Conservation (phyloP, 2,113 vertebrate genomes). For the Edolisoma coerulescens region DNA sequence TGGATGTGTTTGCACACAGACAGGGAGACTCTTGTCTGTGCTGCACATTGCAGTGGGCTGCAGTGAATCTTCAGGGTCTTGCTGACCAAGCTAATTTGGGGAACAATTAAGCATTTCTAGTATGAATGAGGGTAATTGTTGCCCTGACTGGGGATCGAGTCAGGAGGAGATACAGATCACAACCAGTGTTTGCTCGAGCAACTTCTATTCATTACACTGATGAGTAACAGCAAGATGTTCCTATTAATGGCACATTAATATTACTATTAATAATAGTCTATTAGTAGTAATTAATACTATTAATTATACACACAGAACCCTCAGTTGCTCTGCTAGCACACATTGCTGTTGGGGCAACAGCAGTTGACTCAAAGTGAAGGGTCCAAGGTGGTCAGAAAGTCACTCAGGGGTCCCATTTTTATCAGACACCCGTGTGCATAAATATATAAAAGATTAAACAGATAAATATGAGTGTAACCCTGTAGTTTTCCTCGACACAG, state of each 20-base stretch:
- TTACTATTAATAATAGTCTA: neutral
- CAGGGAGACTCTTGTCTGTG: conserved; percentile 26
- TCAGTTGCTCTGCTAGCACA: neutral
- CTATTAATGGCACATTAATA: neutral
- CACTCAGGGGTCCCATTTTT: neutral
- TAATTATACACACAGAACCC: neutral
- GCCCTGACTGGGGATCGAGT: neutral
- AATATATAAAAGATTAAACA: neutral
- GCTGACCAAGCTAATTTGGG: conserved; percentile 33
- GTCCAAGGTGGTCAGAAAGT: neutral
- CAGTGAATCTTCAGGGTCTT: conserved; percentile 33
- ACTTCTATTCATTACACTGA: neutral
- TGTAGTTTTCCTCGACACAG: rapidly evolving
- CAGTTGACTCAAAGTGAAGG: neutral
- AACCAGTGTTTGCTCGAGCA: neutral
- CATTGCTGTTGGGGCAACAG: neutral
- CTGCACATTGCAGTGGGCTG: neutral
- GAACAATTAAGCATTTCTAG: neutral
- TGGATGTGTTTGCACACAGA: neutral
- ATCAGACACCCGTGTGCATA: neutral
- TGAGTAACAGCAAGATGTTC: neutral
- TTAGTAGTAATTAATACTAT: neutral
- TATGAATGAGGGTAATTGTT: conserved; percentile 19
- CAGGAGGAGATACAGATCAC: neutral
- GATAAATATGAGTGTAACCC: neutral